Evolutionary conservation across 2,797 vertebrate species (phyloP).

Genomic region (Echeneis naucrates): DNA sequence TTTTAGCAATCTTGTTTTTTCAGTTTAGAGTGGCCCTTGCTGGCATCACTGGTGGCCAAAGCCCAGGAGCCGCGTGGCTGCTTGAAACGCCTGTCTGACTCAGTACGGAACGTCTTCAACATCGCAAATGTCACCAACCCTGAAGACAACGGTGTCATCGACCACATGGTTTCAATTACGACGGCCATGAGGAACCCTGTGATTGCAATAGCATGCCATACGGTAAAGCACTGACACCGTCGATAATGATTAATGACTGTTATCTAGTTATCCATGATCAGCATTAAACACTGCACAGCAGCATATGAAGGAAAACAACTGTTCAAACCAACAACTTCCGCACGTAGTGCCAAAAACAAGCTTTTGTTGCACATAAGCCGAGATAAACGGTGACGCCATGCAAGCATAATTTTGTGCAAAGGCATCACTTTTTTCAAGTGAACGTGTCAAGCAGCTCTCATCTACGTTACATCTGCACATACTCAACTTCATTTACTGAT

Average conservation of each 20-base stretch:
- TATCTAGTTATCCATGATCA: background rate
- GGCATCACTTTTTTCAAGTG: background rate
- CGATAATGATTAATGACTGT: background rate
- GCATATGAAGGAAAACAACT: background rate
- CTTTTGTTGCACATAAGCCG: background rate
- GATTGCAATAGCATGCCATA: slow-evolving; percentile 87
- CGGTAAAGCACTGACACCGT: slow-evolving; percentile 71
- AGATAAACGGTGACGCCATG: slow-evolving; percentile 15
- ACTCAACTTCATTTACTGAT: slow-evolving; percentile 19
- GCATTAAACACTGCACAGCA: background rate
- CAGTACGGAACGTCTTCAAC: slow-evolving; percentile 83
- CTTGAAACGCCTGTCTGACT: slow-evolving; percentile 87
- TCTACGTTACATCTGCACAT: slow-evolving; percentile 22
- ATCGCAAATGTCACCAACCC: slow-evolving; percentile 86
- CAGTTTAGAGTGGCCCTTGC: slow-evolving; percentile 89
- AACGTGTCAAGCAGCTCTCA: background rate
- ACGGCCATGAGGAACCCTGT: slow-evolving; percentile 91
- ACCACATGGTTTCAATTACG: slow-evolving; percentile 95
- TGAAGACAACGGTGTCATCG: slow-evolving; percentile 89
- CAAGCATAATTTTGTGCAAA: slow-evolving; percentile 15
- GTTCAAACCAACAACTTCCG: background rate
- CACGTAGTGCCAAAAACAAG: background rate
- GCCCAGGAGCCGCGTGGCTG: slow-evolving; percentile 89
- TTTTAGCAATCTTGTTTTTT: slow-evolving; percentile 13
- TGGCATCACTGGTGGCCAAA: slow-evolving; percentile 86